Base-by-base conservation (phyloP, 1,140 invertebrate genomes). In the Drosophila burlai region DNA sequence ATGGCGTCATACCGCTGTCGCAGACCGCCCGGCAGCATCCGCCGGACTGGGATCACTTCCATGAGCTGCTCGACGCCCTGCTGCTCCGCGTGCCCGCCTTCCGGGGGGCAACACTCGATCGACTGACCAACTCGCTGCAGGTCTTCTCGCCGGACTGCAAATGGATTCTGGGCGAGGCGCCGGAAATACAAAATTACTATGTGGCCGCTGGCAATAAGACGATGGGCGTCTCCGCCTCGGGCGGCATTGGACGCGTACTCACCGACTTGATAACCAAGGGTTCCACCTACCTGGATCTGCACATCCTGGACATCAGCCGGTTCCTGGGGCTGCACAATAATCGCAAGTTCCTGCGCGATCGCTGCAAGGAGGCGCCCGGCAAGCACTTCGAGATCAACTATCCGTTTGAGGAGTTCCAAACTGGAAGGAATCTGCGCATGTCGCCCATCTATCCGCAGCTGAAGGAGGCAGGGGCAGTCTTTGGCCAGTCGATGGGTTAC, bases 401-500 rank as follows among this genome's bases (percentile, higher is more conserved):
- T 94, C 97, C 97, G 0, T 96, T 97, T 86, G 94, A 95, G 65
- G 97, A 98, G 93, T 98, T 97, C 81, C 95, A 96, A 93, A 98
- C 96, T 10, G 98, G 98, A 0, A 94, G 98, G 58, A 98, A 99
- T 93, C 93, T 99, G 16, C 94, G 99, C 72, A 98, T 98, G 95
- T 99, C 99, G 2, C 98, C 99, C 1, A 97, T 99, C 71, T 99
- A 99, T 94, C 97, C 98, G 3, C 96, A 97, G 71, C 93, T 99
- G 2, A 95, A 97, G 91, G 96, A 97, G 91, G 97, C 96, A 40
- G 99, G 99, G 1, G 99, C 98, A n/a, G 96, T 99, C 13, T 99
- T 99, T 94, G 98, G 98, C 10, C 98, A 99, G 93, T 98, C 98
- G 31, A 99, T 99, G 98, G 99, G 98, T 2, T 99, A 99, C 93